These are phyloP conservation scores for Plusia festucae DNA, from an alignment of 2,888 invertebrate species.

Conservation along the genomic window DNA sequence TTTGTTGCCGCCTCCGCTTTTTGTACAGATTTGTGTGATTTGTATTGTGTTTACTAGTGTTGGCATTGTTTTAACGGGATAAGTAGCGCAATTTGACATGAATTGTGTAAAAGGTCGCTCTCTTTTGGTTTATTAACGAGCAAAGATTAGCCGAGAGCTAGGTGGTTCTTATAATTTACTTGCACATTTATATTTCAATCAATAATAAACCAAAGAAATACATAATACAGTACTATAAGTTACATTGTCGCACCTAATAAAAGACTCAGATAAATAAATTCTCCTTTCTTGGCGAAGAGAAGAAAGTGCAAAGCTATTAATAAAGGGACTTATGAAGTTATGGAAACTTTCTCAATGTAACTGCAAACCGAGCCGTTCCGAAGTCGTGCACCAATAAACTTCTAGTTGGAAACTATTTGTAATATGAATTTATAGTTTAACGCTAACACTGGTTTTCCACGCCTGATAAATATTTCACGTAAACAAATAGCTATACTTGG, in stretches of 20 bases:
- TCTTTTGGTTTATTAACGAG: background rate
- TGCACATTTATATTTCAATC: background rate
- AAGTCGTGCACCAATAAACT: constrained; percentile 86
- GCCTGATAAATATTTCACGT: constrained; percentile 17
- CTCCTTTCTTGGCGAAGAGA: constrained; percentile 60
- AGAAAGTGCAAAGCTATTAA: constrained; percentile 83
- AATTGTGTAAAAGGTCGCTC: constrained; percentile 28
- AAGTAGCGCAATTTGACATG: constrained; percentile 49
- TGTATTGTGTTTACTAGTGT: constrained; percentile 76
- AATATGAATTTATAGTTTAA: constrained; percentile 81
- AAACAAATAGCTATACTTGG: constrained; percentile 13
- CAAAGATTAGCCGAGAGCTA: constrained; percentile 5
- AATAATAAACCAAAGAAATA: constrained; percentile 16
- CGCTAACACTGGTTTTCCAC: constrained; percentile 68
- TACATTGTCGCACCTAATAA: constrained; percentile 39
- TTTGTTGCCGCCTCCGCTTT: constrained; percentile 83
- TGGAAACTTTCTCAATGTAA: constrained; percentile 80
- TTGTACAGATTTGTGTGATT: constrained; percentile 82
- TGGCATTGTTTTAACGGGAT: constrained; percentile 60
- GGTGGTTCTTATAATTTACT: background rate
- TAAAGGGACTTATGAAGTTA: constrained; percentile 85
- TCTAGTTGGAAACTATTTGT: constrained; percentile 84
- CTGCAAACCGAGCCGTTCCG: constrained; percentile 77
- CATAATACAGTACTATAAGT: constrained; percentile 24
- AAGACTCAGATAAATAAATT: constrained; percentile 50